Conservation (phyloP, 1,140 invertebrate species). For the Bombus impatiens region DNA sequence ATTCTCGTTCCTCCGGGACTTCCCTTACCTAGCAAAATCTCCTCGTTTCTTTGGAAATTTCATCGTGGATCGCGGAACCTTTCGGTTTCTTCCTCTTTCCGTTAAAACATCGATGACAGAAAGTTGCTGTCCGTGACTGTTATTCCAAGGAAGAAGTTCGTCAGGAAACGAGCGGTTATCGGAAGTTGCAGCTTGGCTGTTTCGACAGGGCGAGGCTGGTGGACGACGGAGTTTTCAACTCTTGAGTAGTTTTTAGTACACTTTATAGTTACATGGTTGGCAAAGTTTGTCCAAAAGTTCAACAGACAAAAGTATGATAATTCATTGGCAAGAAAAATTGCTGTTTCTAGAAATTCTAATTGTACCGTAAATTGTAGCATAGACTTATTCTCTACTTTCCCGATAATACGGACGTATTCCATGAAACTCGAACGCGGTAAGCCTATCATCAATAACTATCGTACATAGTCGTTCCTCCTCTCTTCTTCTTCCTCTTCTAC, state of each 20-base stretch:
- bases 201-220: not conserved
- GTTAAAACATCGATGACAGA: not conserved
- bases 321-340: not conserved
- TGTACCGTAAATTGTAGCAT: not conserved
- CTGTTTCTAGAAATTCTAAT: conserved; percentile 23
- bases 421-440: conserved; percentile 21
- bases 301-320: conserved; percentile 41
- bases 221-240: not conserved
- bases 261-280: not conserved
- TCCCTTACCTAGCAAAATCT: not conserved
- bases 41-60: not conserved
- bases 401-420: conserved; percentile 37
- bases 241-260: conserved; percentile 5
- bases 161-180: not conserved
- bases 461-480: not conserved
- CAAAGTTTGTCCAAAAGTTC: conserved; percentile 6
- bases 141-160: conserved; percentile 6
- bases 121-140: not conserved
- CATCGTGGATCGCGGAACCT: not conserved
- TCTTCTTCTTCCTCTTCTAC: not conserved
- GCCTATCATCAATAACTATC: conserved; percentile 15
- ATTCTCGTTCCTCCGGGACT: not conserved
- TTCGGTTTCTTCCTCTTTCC: not conserved
- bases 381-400: conserved; percentile 20
- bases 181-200: not conserved